Base-by-base conservation (phyloP, 1,140 invertebrate genomes). In the Drosophila simulans region DNA sequence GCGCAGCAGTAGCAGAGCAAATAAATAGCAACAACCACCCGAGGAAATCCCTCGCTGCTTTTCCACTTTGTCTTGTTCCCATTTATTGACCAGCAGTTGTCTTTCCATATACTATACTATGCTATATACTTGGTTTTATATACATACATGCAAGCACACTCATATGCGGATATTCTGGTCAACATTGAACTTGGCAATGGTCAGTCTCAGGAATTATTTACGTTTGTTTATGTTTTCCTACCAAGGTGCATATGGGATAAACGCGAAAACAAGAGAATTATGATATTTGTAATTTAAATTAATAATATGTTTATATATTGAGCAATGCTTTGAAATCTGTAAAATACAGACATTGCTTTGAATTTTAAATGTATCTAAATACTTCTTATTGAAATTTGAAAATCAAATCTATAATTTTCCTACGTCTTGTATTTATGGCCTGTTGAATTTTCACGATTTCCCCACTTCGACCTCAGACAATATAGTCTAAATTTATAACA, bases 21-120 rank as follows among this genome's bases (percentile, higher is more conserved):
- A 17, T 42, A 49, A 48, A 12, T 46, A 42, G 7, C 51, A 59
- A 40, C 53, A 31, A 56, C 39, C 60, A 34, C 22, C 43, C 7
- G 15, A 46, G 65, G 48, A 71, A 71, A 71, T 71, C 68, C 65
- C 68, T 70, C 57, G 68, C 48, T 70, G 51, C 52, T 71, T 35
- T 74, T 74, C 45, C 40, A 39, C 42, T 64, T 64, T 64, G 49
- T 57, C 45, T 64, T 74, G 22, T 17, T 25, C 58, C 52, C 40
- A 60, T 72, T 72, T 72, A 72, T 72, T 72, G 69, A 71, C 66
- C 66, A 71, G 54, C 65, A 46, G 45, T 59, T 72, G 68, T 72
- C 46, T 72, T 72, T 74, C 58, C 34, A 73, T 74, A 42, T 52
- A 45, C 69, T 42, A 63, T 64, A n/a, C n/a, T n/a, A 42, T 46